These are phyloP conservation scores for Australoheros scitulus DNA, from an alignment of 2,113 vertebrate species.

Conservation along the genomic window DNA sequence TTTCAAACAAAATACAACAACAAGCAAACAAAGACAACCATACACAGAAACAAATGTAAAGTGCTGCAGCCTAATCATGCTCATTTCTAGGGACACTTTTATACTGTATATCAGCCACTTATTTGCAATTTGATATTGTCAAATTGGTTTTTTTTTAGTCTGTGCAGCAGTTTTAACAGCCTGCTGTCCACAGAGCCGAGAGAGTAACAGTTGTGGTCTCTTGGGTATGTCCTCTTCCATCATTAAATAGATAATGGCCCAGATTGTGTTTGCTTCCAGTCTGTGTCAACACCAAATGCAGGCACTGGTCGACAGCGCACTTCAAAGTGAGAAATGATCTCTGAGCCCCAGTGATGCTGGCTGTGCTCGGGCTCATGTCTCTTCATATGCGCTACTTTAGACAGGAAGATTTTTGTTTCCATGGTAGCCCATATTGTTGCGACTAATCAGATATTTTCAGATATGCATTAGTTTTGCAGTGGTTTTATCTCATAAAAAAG, in stretches of 20 bases:
- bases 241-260: conserved; percentile 68
- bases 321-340: conserved; percentile 70
- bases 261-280: conserved; percentile 62
- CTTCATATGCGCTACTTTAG: conserved; percentile 18
- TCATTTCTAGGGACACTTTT: not conserved
- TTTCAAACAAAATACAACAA: not conserved
- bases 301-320: conserved; percentile 42
- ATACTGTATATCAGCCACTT: conserved; percentile 6
- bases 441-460: conserved; percentile 51
- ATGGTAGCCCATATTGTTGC: conserved; percentile 40
- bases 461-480: conserved; percentile 30
- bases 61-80: rapidly evolving
- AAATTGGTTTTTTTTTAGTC: conserved; percentile 17
- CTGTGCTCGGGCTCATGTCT: conserved; percentile 40
- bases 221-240: conserved; percentile 35
- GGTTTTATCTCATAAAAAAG: conserved; percentile 46
- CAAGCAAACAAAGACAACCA: not conserved
- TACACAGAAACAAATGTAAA: not conserved
- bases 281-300: conserved; percentile 61
- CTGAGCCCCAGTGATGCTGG: conserved; percentile 40
- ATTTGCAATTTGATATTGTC: conserved; percentile 10
- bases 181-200: conserved; percentile 21
- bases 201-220: conserved; percentile 38
- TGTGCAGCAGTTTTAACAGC: conserved; percentile 18
- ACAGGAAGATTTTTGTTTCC: conserved; percentile 45